Conservation (phyloP, 2,797 vertebrate genomes). For the Periophthalmus magnuspinnatus region DNA sequence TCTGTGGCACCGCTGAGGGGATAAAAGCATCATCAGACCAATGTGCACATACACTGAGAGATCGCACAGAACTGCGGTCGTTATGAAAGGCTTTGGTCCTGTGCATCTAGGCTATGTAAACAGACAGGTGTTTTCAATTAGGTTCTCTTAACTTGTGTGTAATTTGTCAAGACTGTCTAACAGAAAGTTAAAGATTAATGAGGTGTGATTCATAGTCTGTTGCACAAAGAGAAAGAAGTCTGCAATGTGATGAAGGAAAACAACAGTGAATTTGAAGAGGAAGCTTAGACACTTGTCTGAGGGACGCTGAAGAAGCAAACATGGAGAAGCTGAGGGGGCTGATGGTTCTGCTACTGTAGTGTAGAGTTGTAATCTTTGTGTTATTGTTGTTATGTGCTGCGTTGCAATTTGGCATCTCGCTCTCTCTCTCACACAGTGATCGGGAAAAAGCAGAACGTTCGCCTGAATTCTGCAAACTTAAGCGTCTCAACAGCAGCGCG, state of each 20-base stretch:
- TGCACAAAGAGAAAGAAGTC: neutral
- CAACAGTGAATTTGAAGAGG: neutral
- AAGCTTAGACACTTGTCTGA: too few species aligned
- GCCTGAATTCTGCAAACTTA: too few species aligned
- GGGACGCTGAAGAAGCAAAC: neutral
- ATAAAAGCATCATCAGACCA: conserved; percentile 16
- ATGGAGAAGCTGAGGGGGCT: too few species aligned
- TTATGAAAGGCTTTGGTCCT: neutral
- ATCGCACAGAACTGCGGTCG: neutral
- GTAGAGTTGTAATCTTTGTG: too few species aligned
- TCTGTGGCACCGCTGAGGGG: neutral
- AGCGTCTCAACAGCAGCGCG: too few species aligned
- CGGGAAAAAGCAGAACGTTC: too few species aligned
- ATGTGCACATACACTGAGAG: neutral
- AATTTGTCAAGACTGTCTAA: neutral
- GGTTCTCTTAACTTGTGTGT: neutral
- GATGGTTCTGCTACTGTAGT: too few species aligned
- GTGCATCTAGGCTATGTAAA: neutral
- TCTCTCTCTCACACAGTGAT: too few species aligned
- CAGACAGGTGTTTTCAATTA: neutral
- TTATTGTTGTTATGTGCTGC: too few species aligned
- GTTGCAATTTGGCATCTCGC: too few species aligned
- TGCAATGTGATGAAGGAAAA: neutral
- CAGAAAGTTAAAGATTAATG: neutral
- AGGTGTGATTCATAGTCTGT: neutral